phyloP scores from a whole-genome alignment of 2,797 vertebrate species.

The Sebastes ruberrimus region DNA sequence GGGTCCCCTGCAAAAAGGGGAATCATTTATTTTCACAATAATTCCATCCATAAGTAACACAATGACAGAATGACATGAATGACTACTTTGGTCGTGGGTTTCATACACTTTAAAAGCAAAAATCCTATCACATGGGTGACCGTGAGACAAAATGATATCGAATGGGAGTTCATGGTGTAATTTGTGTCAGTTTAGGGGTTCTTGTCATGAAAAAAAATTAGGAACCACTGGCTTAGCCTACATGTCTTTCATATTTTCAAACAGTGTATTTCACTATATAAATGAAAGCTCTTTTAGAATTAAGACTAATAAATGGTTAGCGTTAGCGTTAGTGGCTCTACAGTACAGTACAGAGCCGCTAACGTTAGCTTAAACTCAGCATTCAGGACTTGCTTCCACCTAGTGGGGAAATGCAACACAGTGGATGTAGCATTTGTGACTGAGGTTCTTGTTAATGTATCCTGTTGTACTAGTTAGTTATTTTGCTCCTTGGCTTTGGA shows the following conservation, averaged over 20 bases:
- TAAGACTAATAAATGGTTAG: no score
- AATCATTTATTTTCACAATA: no score
- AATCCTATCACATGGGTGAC: not conserved
- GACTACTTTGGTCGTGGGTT: not conserved
- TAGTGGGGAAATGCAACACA: not conserved
- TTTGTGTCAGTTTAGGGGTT: not conserved
- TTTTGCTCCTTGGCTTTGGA: not conserved
- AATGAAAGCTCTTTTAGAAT: not conserved
- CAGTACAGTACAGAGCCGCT: no score
- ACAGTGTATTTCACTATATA: not conserved
- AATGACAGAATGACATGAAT: no score
- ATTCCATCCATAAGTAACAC: no score
- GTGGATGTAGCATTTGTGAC: not conserved
- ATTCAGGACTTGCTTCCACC: not conserved
- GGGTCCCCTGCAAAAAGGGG: not conserved
- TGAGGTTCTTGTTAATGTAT: not conserved
- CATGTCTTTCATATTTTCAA: not conserved
- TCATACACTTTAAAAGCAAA: not conserved
- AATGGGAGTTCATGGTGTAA: no score
- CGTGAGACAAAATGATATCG: no score
- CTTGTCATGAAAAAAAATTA: fast-evolving
- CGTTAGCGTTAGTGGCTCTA: fast-evolving
- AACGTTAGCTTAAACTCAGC: not conserved
- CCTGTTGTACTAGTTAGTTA: not conserved
- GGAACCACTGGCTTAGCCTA: not conserved